Conservation (phyloP, 2,888 invertebrate genomes). For the Cistogaster globosa region DNA sequence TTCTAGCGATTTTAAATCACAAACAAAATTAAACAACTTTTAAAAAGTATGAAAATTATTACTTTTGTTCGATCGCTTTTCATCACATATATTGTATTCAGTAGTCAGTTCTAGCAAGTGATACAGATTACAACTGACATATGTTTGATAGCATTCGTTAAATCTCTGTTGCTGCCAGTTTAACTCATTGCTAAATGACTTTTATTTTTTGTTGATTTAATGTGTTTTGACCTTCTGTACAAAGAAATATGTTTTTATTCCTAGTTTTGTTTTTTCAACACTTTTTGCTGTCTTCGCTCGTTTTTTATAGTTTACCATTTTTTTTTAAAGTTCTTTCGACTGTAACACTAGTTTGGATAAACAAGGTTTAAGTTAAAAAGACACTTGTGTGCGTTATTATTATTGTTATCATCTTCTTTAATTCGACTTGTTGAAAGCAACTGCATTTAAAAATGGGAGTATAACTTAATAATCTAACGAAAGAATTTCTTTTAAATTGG, state of each 20-base stretch:
- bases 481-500: conserved; percentile 2
- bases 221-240: conserved; percentile 22
- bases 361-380: conserved; percentile 51
- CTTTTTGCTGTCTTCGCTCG: background rate
- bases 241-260: background rate
- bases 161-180: too few relatives aligned
- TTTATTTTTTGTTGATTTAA: background rate
- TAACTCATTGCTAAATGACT: too few relatives aligned
- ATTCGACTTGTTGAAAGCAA: conserved; percentile 24
- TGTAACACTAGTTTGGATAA: conserved; percentile 35
- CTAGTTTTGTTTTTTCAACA: background rate
- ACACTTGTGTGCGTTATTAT: conserved; percentile 5
- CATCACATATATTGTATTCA: too few relatives aligned
- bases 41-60: too few relatives aligned
- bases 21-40: too few relatives aligned
- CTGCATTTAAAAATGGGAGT: conserved; percentile 22
- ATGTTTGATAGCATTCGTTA: too few relatives aligned
- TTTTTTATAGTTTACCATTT: conserved; percentile 15
- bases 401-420: background rate
- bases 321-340: conserved; percentile 14
- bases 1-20: too few relatives aligned
- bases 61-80: too few relatives aligned
- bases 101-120: too few relatives aligned
- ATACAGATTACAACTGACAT: too few relatives aligned
- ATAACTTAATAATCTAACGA: conserved; percentile 39